Evolutionary conservation across 2,888 invertebrate genomes (phyloP), one percentile per base, ranked within the genome.

Genomic region (Spodoptera picta): DNA sequence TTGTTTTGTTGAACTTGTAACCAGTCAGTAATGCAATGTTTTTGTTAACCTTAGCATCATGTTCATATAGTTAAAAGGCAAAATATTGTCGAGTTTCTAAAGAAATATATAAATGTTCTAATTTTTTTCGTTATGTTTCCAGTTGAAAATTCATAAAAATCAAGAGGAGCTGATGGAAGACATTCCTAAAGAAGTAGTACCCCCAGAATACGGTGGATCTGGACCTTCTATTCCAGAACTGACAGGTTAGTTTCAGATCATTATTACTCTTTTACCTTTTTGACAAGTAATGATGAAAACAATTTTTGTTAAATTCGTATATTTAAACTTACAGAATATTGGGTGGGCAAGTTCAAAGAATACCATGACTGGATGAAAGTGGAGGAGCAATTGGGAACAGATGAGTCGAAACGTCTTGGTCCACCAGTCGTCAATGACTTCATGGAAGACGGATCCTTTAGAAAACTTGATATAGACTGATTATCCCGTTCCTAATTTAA

Each of bases 161-260:
- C 79, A 91, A 59, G 95, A 95, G 0, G 95, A 95, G 9, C 89
- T 97, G 41, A 88, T 95, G 65, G 88, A 95, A 62, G 81, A 92
- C 47, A 88, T 97, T 45, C 96, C 96, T 0, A 94, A 92, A 73
- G 94, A 95, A 55, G 90, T 95, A 48, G 86, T 97, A 59, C 97
- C 97, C 0, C 84, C 86, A 46, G 97, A 97, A 83, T 97, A 97
- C 80, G 96, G 97, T 3, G 97, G 97, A 0, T 90, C 92, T 10
- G 96, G 95, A 3, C 95, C 95, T 1, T 87, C 95, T 3, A 79
- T 96, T 12, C 83, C 87, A n/a, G 91, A 95, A 69, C 85, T 96
- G 55, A 90, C 87, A 65, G 95, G 96, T 96, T 82, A 79, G 9
- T 3, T 48, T 47, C 41, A n/a, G 9, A 10, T 11, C n/a, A 23